These are phyloP conservation scores for Cyclargus thomasi DNA, from an alignment of 1,140 invertebrate genomes.

Conservation along the genomic window DNA sequence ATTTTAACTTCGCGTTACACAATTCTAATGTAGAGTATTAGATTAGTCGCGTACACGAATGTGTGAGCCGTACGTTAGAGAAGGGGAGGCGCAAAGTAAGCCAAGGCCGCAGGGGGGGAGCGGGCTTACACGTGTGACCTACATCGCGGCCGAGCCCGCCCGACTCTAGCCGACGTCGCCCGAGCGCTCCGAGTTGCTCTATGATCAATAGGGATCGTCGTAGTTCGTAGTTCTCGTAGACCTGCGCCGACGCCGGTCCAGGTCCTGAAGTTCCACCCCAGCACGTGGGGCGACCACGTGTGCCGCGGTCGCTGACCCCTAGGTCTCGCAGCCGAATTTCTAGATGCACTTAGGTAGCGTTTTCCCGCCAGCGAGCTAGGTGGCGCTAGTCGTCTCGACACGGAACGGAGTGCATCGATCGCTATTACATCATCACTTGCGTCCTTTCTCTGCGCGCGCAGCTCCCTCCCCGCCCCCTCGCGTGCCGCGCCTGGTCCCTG, in stretches of 20 bases:
- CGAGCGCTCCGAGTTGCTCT: conserved; percentile 46
- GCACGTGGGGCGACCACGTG: conserved; percentile 34
- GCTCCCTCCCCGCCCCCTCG: conserved; percentile 35
- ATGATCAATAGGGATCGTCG: conserved; percentile 54
- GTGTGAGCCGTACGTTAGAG: conserved; percentile 37
- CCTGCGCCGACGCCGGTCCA: conserved; percentile 20
- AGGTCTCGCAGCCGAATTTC: conserved; percentile 13
- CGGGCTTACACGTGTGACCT: conserved; percentile 73
- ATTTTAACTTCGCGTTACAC: neutral
- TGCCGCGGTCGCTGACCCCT: conserved; percentile 34
- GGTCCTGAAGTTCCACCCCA: conserved; percentile 1
- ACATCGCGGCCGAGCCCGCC: conserved; percentile 51
- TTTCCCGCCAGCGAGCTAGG: neutral
- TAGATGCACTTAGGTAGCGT: neutral
- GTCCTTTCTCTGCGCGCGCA: conserved; percentile 72
- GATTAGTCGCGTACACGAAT: conserved; percentile 27
- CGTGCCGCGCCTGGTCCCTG: conserved; percentile 30
- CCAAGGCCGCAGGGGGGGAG: conserved; percentile 70
- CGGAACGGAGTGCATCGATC: conserved; percentile 66
- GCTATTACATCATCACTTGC: conserved; percentile 68
- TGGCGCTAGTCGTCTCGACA: conserved; percentile 35
- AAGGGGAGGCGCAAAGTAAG: conserved; percentile 71
- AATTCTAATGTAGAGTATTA: conserved; percentile 14
- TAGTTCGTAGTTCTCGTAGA: conserved; percentile 30
- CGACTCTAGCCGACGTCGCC: conserved; percentile 44